Conservation (phyloP, 2,888 invertebrate species). For the Marasmarcha lunaedactyla region DNA sequence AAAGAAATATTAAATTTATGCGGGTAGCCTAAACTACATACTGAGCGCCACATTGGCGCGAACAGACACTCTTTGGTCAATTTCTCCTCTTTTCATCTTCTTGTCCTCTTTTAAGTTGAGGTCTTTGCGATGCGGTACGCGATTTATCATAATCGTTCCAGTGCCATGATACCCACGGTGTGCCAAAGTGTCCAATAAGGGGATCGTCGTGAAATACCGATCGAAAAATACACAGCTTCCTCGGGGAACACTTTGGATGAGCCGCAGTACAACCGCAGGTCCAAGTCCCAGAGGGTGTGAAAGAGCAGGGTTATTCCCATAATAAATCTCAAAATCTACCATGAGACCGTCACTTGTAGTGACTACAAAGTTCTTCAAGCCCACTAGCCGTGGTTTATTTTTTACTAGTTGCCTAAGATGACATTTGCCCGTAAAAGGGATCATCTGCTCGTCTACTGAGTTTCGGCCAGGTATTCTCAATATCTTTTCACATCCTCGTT, state of each 20-base stretch:
- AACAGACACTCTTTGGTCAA: constrained; percentile 12
- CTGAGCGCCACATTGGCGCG: too few species aligned
- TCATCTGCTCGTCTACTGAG: constrained; percentile 17
- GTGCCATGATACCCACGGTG: constrained; percentile 9
- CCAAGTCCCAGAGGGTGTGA: constrained; percentile 11
- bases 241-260: constrained; percentile 11
- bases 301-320: constrained; percentile 5
- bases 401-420: constrained; percentile 13
- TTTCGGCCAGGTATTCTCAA: constrained; percentile 12
- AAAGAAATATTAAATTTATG: neutral
- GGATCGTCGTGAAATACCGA: constrained; percentile 14
- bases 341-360: constrained; percentile 16
- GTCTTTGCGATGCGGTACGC: constrained; percentile 6
- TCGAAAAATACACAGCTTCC: constrained; percentile 16
- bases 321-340: constrained; percentile 14
- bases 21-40: too few species aligned
- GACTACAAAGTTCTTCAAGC: constrained; percentile 16
- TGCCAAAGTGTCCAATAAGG: constrained; percentile 12
- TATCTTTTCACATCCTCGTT: constrained; percentile 12
- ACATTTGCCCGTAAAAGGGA: constrained; percentile 15
- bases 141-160: constrained; percentile 11
- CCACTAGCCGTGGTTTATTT: constrained; percentile 15
- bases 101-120: constrained; percentile 14
- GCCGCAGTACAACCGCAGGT: constrained; percentile 14
- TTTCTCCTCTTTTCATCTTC: constrained; percentile 13